Base-by-base conservation (phyloP, 2,797 vertebrate genomes). In the Lutjanus argentimaculatus region DNA sequence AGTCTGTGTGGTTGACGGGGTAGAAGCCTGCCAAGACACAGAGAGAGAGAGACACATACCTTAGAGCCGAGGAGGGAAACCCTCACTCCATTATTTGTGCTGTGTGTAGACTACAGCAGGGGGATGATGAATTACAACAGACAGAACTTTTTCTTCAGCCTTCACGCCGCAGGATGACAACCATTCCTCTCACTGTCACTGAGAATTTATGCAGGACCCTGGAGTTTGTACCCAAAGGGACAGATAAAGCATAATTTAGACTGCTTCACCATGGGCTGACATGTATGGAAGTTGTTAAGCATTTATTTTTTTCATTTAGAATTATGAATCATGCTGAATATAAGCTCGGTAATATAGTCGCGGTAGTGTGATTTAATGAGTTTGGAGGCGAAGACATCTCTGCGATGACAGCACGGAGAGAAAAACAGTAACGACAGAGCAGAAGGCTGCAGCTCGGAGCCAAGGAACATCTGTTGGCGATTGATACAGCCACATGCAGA, bases 1-100 rank as follows among this genome's bases (percentile, higher is more conserved):
- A 99, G 93, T 99, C 98, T 0, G 98, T 99, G 94, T 99, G 98
- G 93, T 99, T 98, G 91, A 95, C 91, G 0, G 98, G 95, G 93
- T 99, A 99, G 93, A 99, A 99, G 30, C 98, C 98, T 99, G 94
- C 13, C 75, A 80, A 79, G 75, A 91, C 68, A 77, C 15, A 89
- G 57, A 81, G n/a, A 78, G 57, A 65, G 30, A 75, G 21, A 82
- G 17, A 79, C n/a, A 82, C 52, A 79, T 45, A 85, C 55, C 71
- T 91, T 62, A 89, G 83, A 80, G 83, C 80, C n/a, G 61, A 83
- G 80, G 52, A 82, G 91, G 88, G 75, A 90, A 87, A 49, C 85
- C 85, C 85, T 80, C 46, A 30, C 78, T 79, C 75, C 70, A 80
- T 87, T 82, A 77, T 82, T 76, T 81, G 70, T 86, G 65, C 63